Evolutionary conservation across 2,797 vertebrate species (phyloP).

Genomic region (Phoebastria nigripes): DNA sequence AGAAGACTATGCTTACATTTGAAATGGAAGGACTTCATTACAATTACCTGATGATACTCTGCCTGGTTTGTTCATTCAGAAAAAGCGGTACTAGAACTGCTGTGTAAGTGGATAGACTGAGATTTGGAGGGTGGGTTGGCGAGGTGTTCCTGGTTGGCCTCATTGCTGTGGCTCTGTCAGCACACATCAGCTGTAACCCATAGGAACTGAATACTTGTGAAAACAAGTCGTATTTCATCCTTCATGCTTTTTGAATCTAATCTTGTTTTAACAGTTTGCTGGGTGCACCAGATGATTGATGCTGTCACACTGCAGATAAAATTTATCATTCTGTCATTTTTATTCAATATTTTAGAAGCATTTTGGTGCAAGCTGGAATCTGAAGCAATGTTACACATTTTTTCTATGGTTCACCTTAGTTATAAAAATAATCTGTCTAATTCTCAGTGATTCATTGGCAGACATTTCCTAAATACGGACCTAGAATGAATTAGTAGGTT

Average conservation of each 20-base stretch:
- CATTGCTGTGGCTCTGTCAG: background rate
- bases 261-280: background rate
- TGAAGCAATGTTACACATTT: background rate
- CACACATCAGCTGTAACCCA: background rate
- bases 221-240: slow-evolving; percentile 4
- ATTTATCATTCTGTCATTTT: slow-evolving; percentile 11
- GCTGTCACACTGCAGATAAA: background rate
- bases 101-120: background rate
- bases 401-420: background rate
- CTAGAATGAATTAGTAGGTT: background rate
- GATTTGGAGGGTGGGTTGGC: background rate
- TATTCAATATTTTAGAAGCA: background rate
- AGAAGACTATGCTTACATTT: background rate
- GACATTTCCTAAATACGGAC: background rate
- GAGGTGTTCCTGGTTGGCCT: background rate
- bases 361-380: background rate
- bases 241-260: background rate
- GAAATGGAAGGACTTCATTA: background rate
- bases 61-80: background rate
- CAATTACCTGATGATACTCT: background rate
- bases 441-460: background rate
- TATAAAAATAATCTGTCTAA: background rate
- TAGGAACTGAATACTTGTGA: background rate
- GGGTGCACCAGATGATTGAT: slow-evolving; percentile 16
- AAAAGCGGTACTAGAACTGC: background rate